These are phyloP conservation scores for Polia nebulosa DNA, from an alignment of 2,888 invertebrate genomes.

Conservation along the genomic window DNA sequence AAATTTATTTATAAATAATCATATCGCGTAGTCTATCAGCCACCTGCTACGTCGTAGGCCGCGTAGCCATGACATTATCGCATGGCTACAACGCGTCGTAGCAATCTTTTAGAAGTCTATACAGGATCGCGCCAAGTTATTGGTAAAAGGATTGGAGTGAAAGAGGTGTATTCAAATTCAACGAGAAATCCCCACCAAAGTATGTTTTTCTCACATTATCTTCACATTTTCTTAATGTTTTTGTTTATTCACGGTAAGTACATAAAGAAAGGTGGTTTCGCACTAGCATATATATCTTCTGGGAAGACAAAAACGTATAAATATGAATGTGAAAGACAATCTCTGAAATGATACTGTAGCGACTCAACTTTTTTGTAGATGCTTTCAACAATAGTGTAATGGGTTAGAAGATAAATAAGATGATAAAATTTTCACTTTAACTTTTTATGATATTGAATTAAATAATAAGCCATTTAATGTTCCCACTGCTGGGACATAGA, in stretches of 20 bases:
- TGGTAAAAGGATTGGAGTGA: conserved; percentile 10
- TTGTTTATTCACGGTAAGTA: conserved; percentile 12
- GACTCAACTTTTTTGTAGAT: too few species aligned
- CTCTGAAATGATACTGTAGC: not conserved
- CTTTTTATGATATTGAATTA: too few species aligned
- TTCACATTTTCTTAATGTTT: not conserved
- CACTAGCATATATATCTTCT: conserved; percentile 18
- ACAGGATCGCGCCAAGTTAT: not conserved
- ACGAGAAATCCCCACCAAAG: not conserved
- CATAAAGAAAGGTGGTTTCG: not conserved
- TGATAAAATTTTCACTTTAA: too few species aligned
- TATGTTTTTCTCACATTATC: conserved; percentile 7
- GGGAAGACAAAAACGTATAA: conserved; percentile 11
- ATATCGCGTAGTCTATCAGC: not conserved
- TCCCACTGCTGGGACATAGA: too few species aligned
- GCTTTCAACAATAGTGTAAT: too few species aligned
- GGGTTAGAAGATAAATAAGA: too few species aligned
- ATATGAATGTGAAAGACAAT: not conserved
- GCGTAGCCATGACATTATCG: not conserved
- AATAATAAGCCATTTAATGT: too few species aligned
- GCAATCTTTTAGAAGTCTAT: conserved; percentile 9
- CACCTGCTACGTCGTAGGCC: conserved; percentile 31
- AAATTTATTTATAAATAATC: too few species aligned
- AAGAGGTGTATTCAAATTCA: conserved; percentile 9
- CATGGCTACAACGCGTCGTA: conserved; percentile 27